Conservation (phyloP, 2,888 invertebrate genomes). For the Zaprionus obscuricornis region DNA sequence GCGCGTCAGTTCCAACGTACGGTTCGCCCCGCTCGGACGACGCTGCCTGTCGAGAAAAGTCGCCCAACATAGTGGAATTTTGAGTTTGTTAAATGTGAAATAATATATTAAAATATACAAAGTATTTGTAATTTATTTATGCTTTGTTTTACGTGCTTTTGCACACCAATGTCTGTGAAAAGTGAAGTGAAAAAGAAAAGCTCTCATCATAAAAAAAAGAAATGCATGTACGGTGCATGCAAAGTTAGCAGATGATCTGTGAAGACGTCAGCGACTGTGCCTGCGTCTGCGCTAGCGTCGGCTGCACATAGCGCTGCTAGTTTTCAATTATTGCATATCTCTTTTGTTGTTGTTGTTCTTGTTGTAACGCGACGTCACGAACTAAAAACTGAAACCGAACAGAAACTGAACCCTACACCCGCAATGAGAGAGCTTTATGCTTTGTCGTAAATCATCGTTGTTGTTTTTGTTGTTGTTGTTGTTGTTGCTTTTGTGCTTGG, state of each 20-base stretch:
- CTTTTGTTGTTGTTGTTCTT: conserved; percentile 19
- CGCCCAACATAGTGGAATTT: conserved; percentile 33
- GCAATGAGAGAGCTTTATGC: conserved; percentile 10
- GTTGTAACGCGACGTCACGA: conserved; percentile 50
- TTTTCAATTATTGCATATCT: conserved; percentile 46
- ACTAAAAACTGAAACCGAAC: conserved; percentile 37
- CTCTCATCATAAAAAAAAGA: conserved; percentile 10
- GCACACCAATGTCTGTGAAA: conserved; percentile 37
- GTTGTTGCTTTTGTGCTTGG: conserved; percentile 4
- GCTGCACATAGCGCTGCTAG: conserved; percentile 32
- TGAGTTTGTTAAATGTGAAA: conserved; percentile 61
- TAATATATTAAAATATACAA: conserved; percentile 17
- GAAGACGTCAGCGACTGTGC: conserved; percentile 6
- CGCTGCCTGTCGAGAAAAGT: conserved; percentile 46
- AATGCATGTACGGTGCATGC: conserved; percentile 53
- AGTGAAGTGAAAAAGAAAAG: conserved; percentile 35
- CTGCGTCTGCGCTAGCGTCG: conserved; percentile 6
- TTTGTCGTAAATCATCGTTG: conserved; percentile 10
- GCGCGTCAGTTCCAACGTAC: conserved; percentile 56
- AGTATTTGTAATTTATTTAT: conserved; percentile 33
- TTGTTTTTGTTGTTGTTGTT: conserved; percentile 33
- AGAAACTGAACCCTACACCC: conserved; percentile 38
- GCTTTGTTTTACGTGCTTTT: conserved; percentile 19
- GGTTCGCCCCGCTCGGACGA: conserved; percentile 45
- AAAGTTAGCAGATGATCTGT: conserved; percentile 43